Percentiles rank a stretch among this genome's conserved stretches.
phyloP scores from a whole-genome alignment of 2,888 invertebrate species.

The Epinotia bilunana region DNA sequence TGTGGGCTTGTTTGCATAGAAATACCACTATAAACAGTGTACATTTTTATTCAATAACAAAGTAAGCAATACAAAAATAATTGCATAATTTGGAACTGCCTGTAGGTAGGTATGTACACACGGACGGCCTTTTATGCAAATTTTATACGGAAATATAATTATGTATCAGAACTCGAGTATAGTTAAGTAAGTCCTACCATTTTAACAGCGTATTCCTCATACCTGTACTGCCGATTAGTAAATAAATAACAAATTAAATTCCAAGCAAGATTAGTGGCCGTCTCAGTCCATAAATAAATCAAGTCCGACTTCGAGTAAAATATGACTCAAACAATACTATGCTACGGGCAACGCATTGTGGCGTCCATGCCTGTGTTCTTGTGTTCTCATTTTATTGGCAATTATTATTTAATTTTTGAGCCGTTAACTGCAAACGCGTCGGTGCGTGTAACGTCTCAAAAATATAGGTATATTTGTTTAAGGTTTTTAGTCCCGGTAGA shows the following conservation, averaged over 20 bases:
- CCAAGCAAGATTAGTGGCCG: slow-evolving; percentile 78
- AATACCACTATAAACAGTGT: too few species aligned
- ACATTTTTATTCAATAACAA: too few species aligned
- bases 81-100: too few species aligned
- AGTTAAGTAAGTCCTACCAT: background rate
- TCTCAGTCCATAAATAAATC: slow-evolving; percentile 81
- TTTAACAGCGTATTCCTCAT: background rate
- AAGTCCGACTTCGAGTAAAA: slow-evolving; percentile 71
- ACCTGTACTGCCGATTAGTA: slow-evolving; percentile 56
- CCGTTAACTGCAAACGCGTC: too few species aligned
- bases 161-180: background rate
- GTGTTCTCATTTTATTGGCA: slow-evolving; percentile 35
- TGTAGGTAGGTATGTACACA: too few species aligned
- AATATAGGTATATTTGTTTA: too few species aligned
- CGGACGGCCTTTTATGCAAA: background rate
- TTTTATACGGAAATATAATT: background rate
- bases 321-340: slow-evolving; percentile 81
- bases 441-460: too few species aligned
- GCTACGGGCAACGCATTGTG: slow-evolving; percentile 61
- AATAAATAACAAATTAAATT: slow-evolving; percentile 82
- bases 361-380: slow-evolving; percentile 28
- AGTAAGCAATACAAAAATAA: too few species aligned
- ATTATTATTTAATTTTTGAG: slow-evolving; percentile 2
- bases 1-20: too few species aligned
- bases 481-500: background rate